A percentile compares a stretch with the other conserved stretches of the same genome.
Evolutionary conservation across 1,140 invertebrate species (phyloP).

Genomic region (Drosophila simulans): DNA sequence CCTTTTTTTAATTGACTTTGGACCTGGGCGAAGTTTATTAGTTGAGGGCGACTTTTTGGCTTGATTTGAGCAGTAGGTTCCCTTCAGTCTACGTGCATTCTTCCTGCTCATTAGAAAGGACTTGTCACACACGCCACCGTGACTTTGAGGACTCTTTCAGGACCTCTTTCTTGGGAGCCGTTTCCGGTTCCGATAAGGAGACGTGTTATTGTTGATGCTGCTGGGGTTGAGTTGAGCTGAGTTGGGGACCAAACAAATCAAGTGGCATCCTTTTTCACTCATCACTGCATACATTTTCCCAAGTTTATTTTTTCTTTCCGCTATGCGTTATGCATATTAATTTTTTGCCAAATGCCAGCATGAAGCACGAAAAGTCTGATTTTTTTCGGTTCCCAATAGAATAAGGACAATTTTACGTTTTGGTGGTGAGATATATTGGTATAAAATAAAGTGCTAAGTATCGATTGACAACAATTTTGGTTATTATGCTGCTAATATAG

Average conservation of each 20-base stretch:
- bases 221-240: constrained; percentile 9
- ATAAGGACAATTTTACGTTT: not conserved
- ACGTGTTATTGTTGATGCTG: constrained; percentile 57
- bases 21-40: constrained; percentile 63
- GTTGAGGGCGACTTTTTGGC: constrained; percentile 44
- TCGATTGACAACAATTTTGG: not conserved
- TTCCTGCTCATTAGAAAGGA: constrained; percentile 72
- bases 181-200: constrained; percentile 59
- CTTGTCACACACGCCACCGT: constrained; percentile 72
- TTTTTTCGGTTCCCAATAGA: constrained; percentile 16
- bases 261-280: constrained; percentile 79
- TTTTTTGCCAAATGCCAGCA: constrained; percentile 28
- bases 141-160: constrained; percentile 43
- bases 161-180: constrained; percentile 8
- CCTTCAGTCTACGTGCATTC: constrained; percentile 22
- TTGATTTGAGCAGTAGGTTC: constrained; percentile 71
- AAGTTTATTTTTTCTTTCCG: constrained; percentile 74
- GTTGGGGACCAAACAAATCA: not conserved
- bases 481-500: not conserved
- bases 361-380: constrained; percentile 16
- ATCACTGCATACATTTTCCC: constrained; percentile 78
- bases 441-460: not conserved
- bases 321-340: constrained; percentile 80
- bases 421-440: not conserved
- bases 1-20: constrained; percentile 83